Base-by-base conservation (phyloP, 1,140 invertebrate species). In the Listronotus bonariensis region DNA sequence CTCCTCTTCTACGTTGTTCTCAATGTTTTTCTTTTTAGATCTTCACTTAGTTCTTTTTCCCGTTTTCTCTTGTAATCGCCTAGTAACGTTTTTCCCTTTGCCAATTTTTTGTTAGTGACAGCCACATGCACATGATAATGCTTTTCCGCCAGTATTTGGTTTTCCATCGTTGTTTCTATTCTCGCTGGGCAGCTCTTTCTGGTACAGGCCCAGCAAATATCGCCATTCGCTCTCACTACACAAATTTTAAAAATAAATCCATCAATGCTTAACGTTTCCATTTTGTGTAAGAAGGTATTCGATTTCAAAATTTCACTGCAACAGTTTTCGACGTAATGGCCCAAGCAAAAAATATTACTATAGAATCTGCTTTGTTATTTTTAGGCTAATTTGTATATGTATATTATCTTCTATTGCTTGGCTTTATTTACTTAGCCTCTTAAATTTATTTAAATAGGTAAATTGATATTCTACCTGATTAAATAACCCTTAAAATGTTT, bases 141-240 rank as follows among this genome's bases (percentile, higher is more conserved):
- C 15, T 52, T 52, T 9, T 14, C 10, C 8, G 36, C 26, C n/a
- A 52, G 32, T 11, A 36, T 52, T 6, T 10, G 6, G 17, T 52
- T 34, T 6, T 34, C 34, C 9, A 6, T 36, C 2, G 31, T 38
- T 34, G 34, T 52, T 52, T 52, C 49, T 14, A 36, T 5, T 52
- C 31, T 36, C 3, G 31, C 31, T 10, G 31, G 49, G 15, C 49
- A 52, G 4, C 31, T 6, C 32, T 34, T 32, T 34, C 31, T 32
- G 6, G 31, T 18, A 36, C 49, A 52, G 5, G 49, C 1, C 49
- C 49, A 52, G 34, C 49, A 52, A 34, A 52, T 18, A n/a, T 52
- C 31, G 36, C 49, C 49, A 17, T 36, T 52, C 1, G 34, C 20
- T 52, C 49, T 32, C 6, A 52, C 12, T 6, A 18, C 31, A 34